Percentiles rank a stretch among this genome's conserved stretches.
phyloP scores from a whole-genome alignment of 2,888 invertebrate species.

The Aporophyla lueneburgensis region DNA sequence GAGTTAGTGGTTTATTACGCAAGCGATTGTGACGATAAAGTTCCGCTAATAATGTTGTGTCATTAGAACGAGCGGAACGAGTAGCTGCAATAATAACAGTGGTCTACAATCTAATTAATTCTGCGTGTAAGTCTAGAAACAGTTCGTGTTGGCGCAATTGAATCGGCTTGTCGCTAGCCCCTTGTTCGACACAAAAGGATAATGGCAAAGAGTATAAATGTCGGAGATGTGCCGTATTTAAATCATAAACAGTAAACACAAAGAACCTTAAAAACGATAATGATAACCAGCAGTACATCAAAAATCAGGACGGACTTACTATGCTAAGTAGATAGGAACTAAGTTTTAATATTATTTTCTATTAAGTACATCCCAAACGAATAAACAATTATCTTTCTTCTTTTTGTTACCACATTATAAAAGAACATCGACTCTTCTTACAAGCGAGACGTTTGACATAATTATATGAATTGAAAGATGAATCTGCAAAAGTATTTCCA shows the following conservation, averaged over 20 bases:
- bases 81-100: slow-evolving; percentile 63
- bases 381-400: too few species aligned
- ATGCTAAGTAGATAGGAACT: not conserved
- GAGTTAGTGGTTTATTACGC: slow-evolving; percentile 13
- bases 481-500: slow-evolving; percentile 49
- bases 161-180: slow-evolving; percentile 74
- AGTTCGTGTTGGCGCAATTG: slow-evolving; percentile 78
- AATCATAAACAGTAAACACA: not conserved
- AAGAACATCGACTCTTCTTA: not conserved
- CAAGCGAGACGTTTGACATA: slow-evolving; percentile 16
- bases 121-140: slow-evolving; percentile 72
- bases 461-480: slow-evolving; percentile 37
- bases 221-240: slow-evolving; percentile 30
- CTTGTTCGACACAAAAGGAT: slow-evolving; percentile 71
- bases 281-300: too few species aligned
- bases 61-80: slow-evolving; percentile 48
- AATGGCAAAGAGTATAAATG: slow-evolving; percentile 64
- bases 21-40: slow-evolving; percentile 14
- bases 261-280: not conserved
- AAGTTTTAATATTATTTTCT: not conserved
- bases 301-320: not conserved
- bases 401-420: too few species aligned
- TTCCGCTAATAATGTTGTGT: slow-evolving; percentile 42
- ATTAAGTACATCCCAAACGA: too few species aligned
- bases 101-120: slow-evolving; percentile 80